Base-by-base conservation (phyloP, 2,888 invertebrate genomes). In the Noctua fimbriata region DNA sequence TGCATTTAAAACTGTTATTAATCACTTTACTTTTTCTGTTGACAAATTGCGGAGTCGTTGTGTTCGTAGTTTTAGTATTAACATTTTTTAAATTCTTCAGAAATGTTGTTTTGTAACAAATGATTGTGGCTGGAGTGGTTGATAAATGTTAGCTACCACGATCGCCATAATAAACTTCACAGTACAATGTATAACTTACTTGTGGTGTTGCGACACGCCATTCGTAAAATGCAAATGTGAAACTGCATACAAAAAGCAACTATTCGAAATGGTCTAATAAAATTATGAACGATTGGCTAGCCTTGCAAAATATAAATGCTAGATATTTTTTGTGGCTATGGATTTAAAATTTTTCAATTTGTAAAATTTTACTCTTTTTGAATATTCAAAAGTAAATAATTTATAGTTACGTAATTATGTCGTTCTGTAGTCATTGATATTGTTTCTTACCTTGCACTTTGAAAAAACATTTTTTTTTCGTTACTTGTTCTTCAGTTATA, bases 1-100 rank as follows among this genome's bases (percentile, higher is more conserved):
- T 95, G 94, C 95, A 95, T 95, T 95, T 93, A 93, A 95, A 95
- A 95, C 93, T 91, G 93, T 94, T 95, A 94, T 95, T 95, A 95
- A 95, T 95, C 92, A 92, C 92, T 94, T 93, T 91, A 92, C 88
- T 92, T 93, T 93, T 93, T 91, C 88, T 90, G 91, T 90, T 92
- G 91, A 93, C 92, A 93, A 94, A 94, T 93, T 92, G 91, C 88
- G 81, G 79, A 84, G 84, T 83, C 83, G 89, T 89, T 88, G 87
- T 88, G 88, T 87, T 89, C 87, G 65, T 80, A 77, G 82, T 84
- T 69, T 21, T 58, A 67, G 72, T 78, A 87, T 83, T 86, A 87
- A 83, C 71, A 82, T 87, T 82, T 85, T 88, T 73, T 1, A 79
- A 83, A 79, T 81, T 82, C 71, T 73, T 69, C 52, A 84, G 73